These are phyloP conservation scores for Spodoptera litura DNA, from an alignment of 1,140 invertebrate genomes.

Conservation along the genomic window DNA sequence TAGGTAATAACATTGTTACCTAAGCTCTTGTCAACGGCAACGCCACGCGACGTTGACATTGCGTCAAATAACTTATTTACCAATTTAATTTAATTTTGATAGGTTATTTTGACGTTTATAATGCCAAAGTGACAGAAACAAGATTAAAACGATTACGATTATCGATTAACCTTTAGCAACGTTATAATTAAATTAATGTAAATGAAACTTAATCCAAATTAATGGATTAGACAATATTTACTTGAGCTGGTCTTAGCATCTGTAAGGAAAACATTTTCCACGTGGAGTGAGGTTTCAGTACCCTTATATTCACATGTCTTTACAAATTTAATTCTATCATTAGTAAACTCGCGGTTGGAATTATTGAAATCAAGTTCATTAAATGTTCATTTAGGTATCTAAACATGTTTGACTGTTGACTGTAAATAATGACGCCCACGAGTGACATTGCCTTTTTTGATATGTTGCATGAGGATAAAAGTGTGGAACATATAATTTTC, in stretches of 20 bases:
- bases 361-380: no score
- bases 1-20: conserved; percentile 46
- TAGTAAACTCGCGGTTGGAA: not conserved
- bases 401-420: no score
- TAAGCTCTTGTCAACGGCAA: conserved; percentile 37
- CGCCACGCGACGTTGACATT: not conserved
- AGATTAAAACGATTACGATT: conserved; percentile 1
- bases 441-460: conserved; percentile 18
- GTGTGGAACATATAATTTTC: conserved; percentile 45
- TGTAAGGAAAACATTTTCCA: not conserved
- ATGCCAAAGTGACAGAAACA: not conserved
- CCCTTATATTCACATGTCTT: not conserved
- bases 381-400: no score
- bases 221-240: conserved; percentile 1
- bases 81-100: conserved; percentile 30
- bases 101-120: conserved; percentile 23
- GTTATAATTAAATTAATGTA: conserved; percentile 17
- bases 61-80: conserved; percentile 12
- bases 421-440: no score
- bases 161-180: not conserved
- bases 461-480: conserved; percentile 18
- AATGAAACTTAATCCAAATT: conserved; percentile 2
- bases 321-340: not conserved
- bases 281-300: not conserved
- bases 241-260: not conserved